Base-by-base conservation (phyloP, 2,113 vertebrate species). In the Numida meleagris region DNA sequence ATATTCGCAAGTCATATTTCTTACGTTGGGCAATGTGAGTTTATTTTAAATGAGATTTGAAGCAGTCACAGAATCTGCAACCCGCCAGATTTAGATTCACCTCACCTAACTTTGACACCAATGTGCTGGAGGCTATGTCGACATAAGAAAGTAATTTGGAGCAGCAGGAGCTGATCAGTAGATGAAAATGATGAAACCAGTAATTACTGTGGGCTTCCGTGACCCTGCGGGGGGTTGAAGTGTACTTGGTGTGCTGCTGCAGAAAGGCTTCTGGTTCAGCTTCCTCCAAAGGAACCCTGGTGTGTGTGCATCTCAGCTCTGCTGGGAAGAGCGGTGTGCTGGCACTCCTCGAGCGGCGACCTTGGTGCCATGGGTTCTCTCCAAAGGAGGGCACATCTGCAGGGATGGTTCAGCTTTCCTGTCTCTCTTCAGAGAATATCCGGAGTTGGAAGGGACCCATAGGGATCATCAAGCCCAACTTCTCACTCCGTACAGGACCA, bases 281-380 rank as follows among this genome's bases (percentile, higher is more conserved):
- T 91, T 84, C 9, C 14, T 79, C 27, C 51, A 87, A 31, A 45
- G 84, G 24, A 38, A 72, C 2, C 10, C 5, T 4, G 18, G 3
- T 71, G 78, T 62, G 14, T 0, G 0, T 53, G 31, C 5, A 14
- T n/a, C 24, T 0, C 0, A 1, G 12, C n/a, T 75, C 23, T 42
- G 12, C 21, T 53, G 33, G 45, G 51, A 62, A 5, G 18, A 3
- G 5, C 38, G 21, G 5, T 34, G 0, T 77, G 16, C 13, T 81
- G 14, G 12, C 71, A 10, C 8, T 38, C 16, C 36, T 25, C 24
- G 6, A 12, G 51, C 48, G 18, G 33, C 42, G 42, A 5, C 58
- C 33, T 85, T 14, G 5, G 0, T 46, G 4, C 50, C 62, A 27
- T 25, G 78, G 59, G 6, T 4, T 34, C 2, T 10, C 25, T 82